Base-by-base conservation (phyloP, 2,797 vertebrate species). In the Capromys pilorides region DNA sequence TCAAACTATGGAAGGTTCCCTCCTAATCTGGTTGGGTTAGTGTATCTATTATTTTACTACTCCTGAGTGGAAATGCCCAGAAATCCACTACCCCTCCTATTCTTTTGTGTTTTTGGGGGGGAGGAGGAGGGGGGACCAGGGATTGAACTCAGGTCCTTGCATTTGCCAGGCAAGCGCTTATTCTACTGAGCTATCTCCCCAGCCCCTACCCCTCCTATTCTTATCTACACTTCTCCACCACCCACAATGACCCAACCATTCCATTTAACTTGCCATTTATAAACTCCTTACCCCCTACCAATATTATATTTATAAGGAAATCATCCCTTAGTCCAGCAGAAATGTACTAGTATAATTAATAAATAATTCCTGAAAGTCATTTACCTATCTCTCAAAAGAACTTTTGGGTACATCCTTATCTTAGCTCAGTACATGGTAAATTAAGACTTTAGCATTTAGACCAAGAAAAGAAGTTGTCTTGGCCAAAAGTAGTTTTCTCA, bases 1-100 rank as follows among this genome's bases (percentile, higher is more conserved):
- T 97, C 91, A 97, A 96, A 97, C 93, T 97, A 94, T 88, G 92
- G 92, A 97, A 97, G 97, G 95, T 94, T 97, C 96, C 97, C 95
- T 97, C 96, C 67, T 96, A 82, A 97, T 96, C 95, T 95, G 96
- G 96, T 94, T 86, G 95, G 84, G 73, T 97, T 97, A 97, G 24
- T 95, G 90, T 96, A 64, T 96, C 91, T 96, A 90, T 94, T 95
- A 92, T 91, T 96, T 95, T 95, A 94, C 96, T 93, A 97, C 87
- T 88, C 78, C 94, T 96, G 66, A 97, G 88, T 94, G 89, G 93
- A 97, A 96, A 3, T 88, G 51, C 90, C 86, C 94, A 94, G 62
- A 97, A 95, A 95, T 87, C 45, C 39, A 88, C 78, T 96, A 95
- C 8, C 69, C 45, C 41, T 95, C 67, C 39, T 94, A 41, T 8